Evolutionary conservation across 2,797 vertebrate genomes (phyloP).

Genomic region (Coregonus sp.): DNA sequence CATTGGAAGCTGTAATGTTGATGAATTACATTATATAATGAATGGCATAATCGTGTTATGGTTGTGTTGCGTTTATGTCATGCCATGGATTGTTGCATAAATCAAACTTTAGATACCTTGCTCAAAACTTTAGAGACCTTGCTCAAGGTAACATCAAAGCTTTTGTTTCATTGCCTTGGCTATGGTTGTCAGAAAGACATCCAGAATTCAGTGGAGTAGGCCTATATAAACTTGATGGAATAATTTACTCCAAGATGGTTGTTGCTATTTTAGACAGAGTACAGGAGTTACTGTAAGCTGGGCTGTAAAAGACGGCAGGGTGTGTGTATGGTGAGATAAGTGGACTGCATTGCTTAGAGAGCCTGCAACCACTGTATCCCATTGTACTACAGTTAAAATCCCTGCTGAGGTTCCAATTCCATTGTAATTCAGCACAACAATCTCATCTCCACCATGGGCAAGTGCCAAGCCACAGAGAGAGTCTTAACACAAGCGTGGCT

Average conservation of each 20-base stretch:
- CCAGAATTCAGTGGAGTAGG: conserved; percentile 2
- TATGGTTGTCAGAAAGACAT: neutral
- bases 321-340: conserved; percentile 16
- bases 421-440: conserved; percentile 48
- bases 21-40: neutral
- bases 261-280: conserved; percentile 28
- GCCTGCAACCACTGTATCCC: conserved; percentile 31
- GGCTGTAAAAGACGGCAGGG: conserved; percentile 21
- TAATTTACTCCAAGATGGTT: conserved; percentile 19
- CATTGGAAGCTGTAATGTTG: neutral
- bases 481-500: conserved; percentile 44
- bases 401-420: conserved; percentile 45
- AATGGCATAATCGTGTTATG: neutral
- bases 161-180: neutral
- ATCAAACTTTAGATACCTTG: neutral
- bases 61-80: neutral
- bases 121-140: no score
- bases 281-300: conserved; percentile 13
- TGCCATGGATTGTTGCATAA: neutral
- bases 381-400: conserved; percentile 41
- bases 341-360: neutral
- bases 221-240: conserved; percentile 13
- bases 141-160: no score
- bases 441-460: neutral
- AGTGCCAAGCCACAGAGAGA: conserved; percentile 12